Conservation (phyloP, 2,113 vertebrate genomes). For the Hippocampus abdominalis region DNA sequence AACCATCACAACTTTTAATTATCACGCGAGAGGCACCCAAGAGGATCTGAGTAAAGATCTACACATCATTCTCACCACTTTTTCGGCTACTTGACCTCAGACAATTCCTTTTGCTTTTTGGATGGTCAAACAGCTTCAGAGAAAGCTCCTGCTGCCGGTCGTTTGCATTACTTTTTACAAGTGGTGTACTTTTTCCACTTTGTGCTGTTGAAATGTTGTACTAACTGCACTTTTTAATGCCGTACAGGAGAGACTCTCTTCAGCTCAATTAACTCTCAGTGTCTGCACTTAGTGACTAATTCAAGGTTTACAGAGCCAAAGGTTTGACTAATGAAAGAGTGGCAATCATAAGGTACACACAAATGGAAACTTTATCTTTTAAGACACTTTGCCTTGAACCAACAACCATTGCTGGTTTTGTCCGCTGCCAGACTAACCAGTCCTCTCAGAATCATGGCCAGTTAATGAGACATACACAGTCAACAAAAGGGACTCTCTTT, state of each 20-base stretch:
- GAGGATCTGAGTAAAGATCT: conserved; percentile 53
- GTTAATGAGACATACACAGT: not conserved
- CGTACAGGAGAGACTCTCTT: not conserved
- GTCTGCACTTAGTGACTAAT: not conserved
- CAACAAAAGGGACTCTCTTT: not conserved
- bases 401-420: not conserved
- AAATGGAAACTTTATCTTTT: not conserved
- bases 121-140: conserved; percentile 5
- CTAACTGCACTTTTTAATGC: not conserved
- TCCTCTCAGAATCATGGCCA: not conserved
- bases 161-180: conserved; percentile 3
- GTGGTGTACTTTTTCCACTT: not conserved
- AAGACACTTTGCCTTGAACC: not conserved
- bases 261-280: not conserved
- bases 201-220: not conserved
- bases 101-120: conserved; percentile 31
- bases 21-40: conserved; percentile 71
- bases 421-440: not conserved
- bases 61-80: conserved; percentile 24
- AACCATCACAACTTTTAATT: conserved; percentile 72
- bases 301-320: conserved; percentile 1
- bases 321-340: conserved; percentile 2
- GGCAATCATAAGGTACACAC: not conserved
- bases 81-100: conserved; percentile 48
- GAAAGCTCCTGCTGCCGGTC: not conserved